Evolutionary conservation across 2,888 invertebrate genomes (phyloP).

Genomic region (Apoderus coryli): DNA sequence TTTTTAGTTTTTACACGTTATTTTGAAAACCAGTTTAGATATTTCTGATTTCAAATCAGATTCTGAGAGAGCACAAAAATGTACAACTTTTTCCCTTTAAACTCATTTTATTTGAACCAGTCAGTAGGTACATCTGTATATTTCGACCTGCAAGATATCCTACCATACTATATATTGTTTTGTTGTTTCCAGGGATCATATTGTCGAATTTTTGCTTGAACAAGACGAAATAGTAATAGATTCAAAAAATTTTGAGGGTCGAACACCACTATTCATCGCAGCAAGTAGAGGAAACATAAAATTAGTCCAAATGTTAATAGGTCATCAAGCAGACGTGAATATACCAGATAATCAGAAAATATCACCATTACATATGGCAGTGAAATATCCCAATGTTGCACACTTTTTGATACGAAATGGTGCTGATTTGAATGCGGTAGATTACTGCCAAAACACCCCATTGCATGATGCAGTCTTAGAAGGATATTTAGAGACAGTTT

Average conservation of each 20-base stretch:
- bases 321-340: slow-evolving; percentile 21
- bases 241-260: slow-evolving; percentile 19
- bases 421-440: slow-evolving; percentile 20
- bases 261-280: slow-evolving; percentile 21
- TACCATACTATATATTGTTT: no score
- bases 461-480: slow-evolving; percentile 20
- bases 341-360: slow-evolving; percentile 17
- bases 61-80: no score
- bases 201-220: slow-evolving; percentile 18
- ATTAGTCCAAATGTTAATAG: slow-evolving; percentile 17
- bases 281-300: slow-evolving; percentile 14
- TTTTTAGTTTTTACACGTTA: no score
- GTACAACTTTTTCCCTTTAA: no score
- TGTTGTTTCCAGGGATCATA: slow-evolving; percentile 19
- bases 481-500: slow-evolving; percentile 18
- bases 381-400: slow-evolving; percentile 16
- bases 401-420: slow-evolving; percentile 20
- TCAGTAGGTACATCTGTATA: no score
- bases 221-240: slow-evolving; percentile 19
- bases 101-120: no score
- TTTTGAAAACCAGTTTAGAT: no score
- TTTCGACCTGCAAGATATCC: no score
- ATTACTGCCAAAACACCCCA: slow-evolving; percentile 20
- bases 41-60: no score
- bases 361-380: slow-evolving; percentile 22